Percentiles rank a stretch among this genome's conserved stretches.
These are phyloP conservation scores for Alosa alosa DNA, from an alignment of 2,113 vertebrate genomes.

Conservation along the genomic window DNA sequence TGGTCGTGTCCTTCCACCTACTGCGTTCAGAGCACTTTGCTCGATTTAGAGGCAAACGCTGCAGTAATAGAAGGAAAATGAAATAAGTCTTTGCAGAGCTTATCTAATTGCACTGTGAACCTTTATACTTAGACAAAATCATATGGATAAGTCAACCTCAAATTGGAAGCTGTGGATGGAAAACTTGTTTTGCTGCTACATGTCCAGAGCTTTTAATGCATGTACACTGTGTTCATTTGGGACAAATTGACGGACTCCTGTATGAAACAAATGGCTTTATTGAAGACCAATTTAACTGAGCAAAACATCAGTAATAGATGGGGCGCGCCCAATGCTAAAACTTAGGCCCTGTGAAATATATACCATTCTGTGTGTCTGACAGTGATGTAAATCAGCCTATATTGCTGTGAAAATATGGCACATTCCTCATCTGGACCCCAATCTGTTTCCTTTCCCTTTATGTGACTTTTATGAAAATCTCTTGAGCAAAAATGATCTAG, in stretches of 20 bases:
- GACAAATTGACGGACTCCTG: slow-evolving; percentile 40
- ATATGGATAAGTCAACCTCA: slow-evolving; percentile 1
- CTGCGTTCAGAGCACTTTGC: not conserved
- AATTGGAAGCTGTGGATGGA: not conserved
- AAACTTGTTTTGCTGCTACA: not conserved
- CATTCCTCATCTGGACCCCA: slow-evolving; percentile 51
- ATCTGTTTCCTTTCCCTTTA: slow-evolving; percentile 62
- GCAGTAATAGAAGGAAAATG: not conserved
- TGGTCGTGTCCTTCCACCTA: slow-evolving; percentile 17
- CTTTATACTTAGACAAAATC: not conserved
- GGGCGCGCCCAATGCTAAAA: slow-evolving; percentile 28
- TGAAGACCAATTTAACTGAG: slow-evolving; percentile 43
- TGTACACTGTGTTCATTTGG: slow-evolving; percentile 30
- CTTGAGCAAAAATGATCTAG: slow-evolving; percentile 70
- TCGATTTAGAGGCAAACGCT: not conserved
- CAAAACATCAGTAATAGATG: slow-evolving; percentile 25
- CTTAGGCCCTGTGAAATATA: slow-evolving; percentile 35
- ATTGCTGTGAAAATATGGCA: slow-evolving; percentile 37
- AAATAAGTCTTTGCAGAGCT: not conserved
- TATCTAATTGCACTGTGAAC: slow-evolving; percentile 2
- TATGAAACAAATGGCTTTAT: slow-evolving; percentile 39
- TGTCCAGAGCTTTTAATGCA: slow-evolving; percentile 32
- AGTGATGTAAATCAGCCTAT: slow-evolving; percentile 39
- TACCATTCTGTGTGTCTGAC: slow-evolving; percentile 23
- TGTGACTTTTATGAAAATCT: slow-evolving; percentile 67